phyloP scores from a whole-genome alignment of 1,140 invertebrate species.

The Luehdorfia chinensis region DNA sequence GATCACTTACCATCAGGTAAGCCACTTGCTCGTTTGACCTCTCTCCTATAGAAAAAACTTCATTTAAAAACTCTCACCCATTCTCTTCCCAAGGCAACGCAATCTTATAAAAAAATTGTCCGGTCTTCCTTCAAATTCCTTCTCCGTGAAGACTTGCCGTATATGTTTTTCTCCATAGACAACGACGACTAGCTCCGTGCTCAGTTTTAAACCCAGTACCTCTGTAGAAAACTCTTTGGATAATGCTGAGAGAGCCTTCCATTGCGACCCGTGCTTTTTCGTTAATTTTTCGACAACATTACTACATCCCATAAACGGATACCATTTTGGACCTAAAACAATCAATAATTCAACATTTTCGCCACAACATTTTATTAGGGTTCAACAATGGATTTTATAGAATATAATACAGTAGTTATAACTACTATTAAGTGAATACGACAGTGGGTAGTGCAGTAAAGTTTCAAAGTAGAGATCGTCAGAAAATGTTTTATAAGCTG shows the following conservation, averaged over 20 bases:
- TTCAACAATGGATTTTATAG: too few species aligned
- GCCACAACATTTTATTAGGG: too few species aligned
- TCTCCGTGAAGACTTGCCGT: constrained; percentile 79
- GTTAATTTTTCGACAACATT: constrained; percentile 77
- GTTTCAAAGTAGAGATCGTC: too few species aligned
- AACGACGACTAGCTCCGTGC: constrained; percentile 79
- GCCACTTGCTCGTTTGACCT: too few species aligned
- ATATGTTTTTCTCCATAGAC: constrained; percentile 79
- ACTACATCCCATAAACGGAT: constrained; percentile 82
- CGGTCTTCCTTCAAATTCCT: constrained; percentile 85
- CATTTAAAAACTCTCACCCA: constrained; percentile 71
- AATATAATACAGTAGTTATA: too few species aligned
- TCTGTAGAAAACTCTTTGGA: constrained; percentile 79
- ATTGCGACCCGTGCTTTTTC: constrained; percentile 78
- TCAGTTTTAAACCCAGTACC: constrained; percentile 82
- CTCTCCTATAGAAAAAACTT: too few species aligned
- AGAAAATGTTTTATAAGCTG: too few species aligned
- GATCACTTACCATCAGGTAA: too few species aligned
- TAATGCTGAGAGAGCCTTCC: constrained; percentile 79
- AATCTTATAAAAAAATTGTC: constrained; percentile 84
- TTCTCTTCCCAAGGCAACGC: constrained; percentile 82
- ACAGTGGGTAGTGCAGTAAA: too few species aligned
- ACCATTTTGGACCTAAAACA: constrained; percentile 82
- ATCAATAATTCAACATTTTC: too few species aligned
- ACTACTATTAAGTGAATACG: too few species aligned